A percentile compares a stretch with the other conserved stretches of the same genome.
Conservation (phyloP, 2,797 vertebrate genomes). For the Cossypha polioptera region DNA sequence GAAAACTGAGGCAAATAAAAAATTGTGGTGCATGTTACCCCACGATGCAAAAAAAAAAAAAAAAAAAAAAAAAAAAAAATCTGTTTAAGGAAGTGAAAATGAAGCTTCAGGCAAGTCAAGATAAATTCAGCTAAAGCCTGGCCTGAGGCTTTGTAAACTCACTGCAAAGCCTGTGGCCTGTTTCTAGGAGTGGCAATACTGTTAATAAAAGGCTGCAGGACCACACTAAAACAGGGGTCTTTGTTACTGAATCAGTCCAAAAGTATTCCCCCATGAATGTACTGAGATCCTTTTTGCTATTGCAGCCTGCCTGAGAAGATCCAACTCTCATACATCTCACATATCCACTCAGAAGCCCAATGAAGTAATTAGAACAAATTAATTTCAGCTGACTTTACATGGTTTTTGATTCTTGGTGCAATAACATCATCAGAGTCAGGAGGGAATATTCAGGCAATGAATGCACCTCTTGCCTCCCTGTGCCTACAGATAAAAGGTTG, state of each 20-base stretch:
- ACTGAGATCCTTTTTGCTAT: not conserved
- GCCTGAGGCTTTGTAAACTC: not conserved
- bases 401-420: not conserved
- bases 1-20: not conserved
- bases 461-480: not conserved
- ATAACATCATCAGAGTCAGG: not conserved
- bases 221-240: not conserved
- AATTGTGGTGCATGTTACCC: fast-evolving
- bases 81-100: not conserved
- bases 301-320: not conserved
- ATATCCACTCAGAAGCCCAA: not conserved
- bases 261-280: not conserved
- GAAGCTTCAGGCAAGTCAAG: not conserved
- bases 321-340: not conserved
- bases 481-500: not conserved
- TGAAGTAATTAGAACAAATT: not conserved
- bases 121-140: not conserved
- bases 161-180: not conserved
- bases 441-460: not conserved
- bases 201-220: not conserved
- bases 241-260: not conserved
- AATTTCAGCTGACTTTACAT: not conserved
- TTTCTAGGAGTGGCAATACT: not conserved
- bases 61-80: not conserved
- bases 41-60: not conserved